A percentile compares a stretch with the other conserved stretches of the same genome.
Evolutionary conservation across 2,888 invertebrate species (phyloP).

Genomic region (Andrena chrysosceles): DNA sequence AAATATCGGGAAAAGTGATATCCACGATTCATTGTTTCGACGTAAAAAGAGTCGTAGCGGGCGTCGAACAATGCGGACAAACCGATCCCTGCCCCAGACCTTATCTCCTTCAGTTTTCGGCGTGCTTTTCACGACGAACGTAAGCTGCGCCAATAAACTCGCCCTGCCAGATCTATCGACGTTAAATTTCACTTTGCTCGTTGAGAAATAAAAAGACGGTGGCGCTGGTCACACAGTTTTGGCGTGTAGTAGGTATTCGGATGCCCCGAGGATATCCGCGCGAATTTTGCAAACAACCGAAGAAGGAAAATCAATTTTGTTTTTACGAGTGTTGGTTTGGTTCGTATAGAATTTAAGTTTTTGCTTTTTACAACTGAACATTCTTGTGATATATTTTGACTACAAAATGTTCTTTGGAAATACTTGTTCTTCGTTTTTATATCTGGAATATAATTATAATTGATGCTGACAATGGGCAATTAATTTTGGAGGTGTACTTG

Average conservation of each 20-base stretch:
- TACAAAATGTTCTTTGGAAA: too few relatives aligned
- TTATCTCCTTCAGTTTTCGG: constrained; percentile 59
- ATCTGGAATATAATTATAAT: too few relatives aligned
- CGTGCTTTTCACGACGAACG: constrained; percentile 43
- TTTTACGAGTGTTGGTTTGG: background rate
- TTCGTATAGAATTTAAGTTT: too few relatives aligned
- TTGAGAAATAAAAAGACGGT: constrained; percentile 27
- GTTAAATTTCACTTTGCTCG: constrained; percentile 31
- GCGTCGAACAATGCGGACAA: constrained; percentile 36
- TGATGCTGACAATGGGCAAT: too few relatives aligned
- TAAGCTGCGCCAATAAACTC: constrained; percentile 47
- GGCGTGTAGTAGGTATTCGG: background rate
- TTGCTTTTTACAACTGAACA: too few relatives aligned
- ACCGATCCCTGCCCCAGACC: constrained; percentile 47
- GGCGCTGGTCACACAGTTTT: background rate
- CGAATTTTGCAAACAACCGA: background rate
- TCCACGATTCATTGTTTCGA: constrained; percentile 71
- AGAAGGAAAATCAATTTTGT: background rate
- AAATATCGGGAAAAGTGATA: constrained; percentile 65
- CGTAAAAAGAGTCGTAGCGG: constrained; percentile 61
- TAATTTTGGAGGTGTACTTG: too few relatives aligned
- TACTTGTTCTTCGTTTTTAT: too few relatives aligned
- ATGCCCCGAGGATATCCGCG: background rate
- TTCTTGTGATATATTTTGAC: too few relatives aligned
- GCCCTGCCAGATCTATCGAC: constrained; percentile 44